Conservation (phyloP, 2,797 vertebrate genomes). For the Sphenodon punctatus region DNA sequence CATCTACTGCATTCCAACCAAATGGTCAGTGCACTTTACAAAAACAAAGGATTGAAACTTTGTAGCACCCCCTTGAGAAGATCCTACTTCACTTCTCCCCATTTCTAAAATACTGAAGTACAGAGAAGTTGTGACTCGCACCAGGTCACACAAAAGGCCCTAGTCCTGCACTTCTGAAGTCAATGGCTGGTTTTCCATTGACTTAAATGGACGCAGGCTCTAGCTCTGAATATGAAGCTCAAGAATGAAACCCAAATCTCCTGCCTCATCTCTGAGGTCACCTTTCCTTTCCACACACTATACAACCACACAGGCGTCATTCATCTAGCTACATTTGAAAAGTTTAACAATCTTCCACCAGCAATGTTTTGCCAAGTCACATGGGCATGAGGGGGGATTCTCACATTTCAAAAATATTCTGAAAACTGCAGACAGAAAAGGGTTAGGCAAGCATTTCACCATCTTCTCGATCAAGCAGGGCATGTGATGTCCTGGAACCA, state of each 20-base stretch:
- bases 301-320: neutral
- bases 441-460: conserved; percentile 39
- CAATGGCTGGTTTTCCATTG: neutral
- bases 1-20: neutral
- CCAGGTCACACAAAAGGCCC: neutral
- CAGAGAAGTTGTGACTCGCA: neutral
- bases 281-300: neutral
- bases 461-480: conserved; percentile 26
- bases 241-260: conserved; percentile 21
- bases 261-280: no score
- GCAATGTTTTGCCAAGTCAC: neutral
- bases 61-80: neutral
- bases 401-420: rapidly evolving
- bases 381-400: neutral
- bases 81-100: neutral
- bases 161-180: no score
- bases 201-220: conserved; percentile 28
- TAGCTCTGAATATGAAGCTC: neutral
- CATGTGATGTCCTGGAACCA: conserved; percentile 43
- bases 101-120: neutral
- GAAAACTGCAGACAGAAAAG: conserved; percentile 31
- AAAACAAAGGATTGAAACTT: neutral
- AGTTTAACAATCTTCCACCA: neutral
- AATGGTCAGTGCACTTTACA: neutral
- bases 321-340: neutral